These are phyloP conservation scores for Fregetta grallaria DNA, from an alignment of 2,113 vertebrate genomes.

Conservation along the genomic window DNA sequence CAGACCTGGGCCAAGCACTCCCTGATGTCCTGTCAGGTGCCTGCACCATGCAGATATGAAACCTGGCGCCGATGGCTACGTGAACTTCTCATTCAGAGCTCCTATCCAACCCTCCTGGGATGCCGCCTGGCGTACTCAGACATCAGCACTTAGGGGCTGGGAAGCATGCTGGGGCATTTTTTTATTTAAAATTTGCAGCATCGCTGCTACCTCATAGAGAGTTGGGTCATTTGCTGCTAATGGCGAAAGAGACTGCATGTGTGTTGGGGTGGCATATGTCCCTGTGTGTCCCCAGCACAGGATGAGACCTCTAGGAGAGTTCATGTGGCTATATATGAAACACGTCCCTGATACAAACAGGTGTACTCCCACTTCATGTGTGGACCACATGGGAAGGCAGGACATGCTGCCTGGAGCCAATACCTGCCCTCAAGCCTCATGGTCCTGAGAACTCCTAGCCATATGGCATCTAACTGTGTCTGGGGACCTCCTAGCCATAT, in stretches of 20 bases:
- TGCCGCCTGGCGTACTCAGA: neutral
- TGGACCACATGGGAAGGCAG: neutral
- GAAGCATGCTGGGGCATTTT: neutral
- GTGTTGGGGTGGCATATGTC: neutral
- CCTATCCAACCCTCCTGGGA: neutral
- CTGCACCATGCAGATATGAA: neutral
- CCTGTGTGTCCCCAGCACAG: neutral
- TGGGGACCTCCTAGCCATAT: neutral
- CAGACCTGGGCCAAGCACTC: neutral
- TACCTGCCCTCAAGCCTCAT: neutral
- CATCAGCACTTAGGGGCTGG: neutral
- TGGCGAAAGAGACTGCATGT: neutral
- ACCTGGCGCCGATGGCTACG: neutral
- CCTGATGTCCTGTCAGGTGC: neutral
- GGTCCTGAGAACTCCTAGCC: neutral
- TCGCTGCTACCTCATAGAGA: neutral
- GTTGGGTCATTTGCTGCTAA: neutral
- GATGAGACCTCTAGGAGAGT: neutral
- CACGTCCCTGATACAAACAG: neutral
- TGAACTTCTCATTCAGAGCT: fast-evolving
- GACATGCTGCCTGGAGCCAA: neutral
- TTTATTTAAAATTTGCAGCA: neutral
- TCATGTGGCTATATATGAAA: neutral
- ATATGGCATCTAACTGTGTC: neutral
- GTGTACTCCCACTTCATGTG: neutral